These are phyloP conservation scores for Hoplostethus mediterraneus DNA, from an alignment of 2,797 vertebrate species.

Conservation along the genomic window DNA sequence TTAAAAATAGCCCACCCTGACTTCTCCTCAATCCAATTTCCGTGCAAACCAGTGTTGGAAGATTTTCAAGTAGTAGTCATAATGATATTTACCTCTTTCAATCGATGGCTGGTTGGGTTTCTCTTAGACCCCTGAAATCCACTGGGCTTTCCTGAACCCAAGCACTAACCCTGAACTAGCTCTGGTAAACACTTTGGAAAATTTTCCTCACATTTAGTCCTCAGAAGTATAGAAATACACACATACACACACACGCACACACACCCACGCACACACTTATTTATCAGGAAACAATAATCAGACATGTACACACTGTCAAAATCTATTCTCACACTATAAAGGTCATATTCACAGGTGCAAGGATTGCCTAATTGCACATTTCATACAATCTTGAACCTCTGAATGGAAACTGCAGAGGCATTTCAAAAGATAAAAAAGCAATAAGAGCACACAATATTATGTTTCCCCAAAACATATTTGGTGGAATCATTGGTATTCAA, in stretches of 20 bases:
- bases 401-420: constrained; percentile 74
- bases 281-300: constrained; percentile 73
- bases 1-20: too few relatives aligned
- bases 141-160: too few relatives aligned
- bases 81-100: too few relatives aligned
- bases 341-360: constrained; percentile 77
- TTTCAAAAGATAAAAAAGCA: constrained; percentile 79
- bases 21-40: too few relatives aligned
- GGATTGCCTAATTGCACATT: constrained; percentile 77
- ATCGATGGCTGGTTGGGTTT: too few relatives aligned
- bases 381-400: constrained; percentile 68
- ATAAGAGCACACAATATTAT: constrained; percentile 71
- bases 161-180: too few relatives aligned
- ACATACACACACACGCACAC: background rate
- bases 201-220: too few relatives aligned
- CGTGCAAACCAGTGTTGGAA: too few relatives aligned
- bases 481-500: constrained; percentile 82
- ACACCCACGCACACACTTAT: constrained; percentile 45
- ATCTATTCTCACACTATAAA: constrained; percentile 70
- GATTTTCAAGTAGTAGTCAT: too few relatives aligned
- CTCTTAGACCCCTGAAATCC: too few relatives aligned
- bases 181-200: too few relatives aligned
- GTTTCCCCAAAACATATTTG: constrained; percentile 72
- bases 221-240: too few relatives aligned
- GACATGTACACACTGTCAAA: constrained; percentile 58